Evolutionary conservation across 1,140 invertebrate species (phyloP), one percentile per base, ranked within the genome.

Genomic region (Penaeus vannamei): DNA sequence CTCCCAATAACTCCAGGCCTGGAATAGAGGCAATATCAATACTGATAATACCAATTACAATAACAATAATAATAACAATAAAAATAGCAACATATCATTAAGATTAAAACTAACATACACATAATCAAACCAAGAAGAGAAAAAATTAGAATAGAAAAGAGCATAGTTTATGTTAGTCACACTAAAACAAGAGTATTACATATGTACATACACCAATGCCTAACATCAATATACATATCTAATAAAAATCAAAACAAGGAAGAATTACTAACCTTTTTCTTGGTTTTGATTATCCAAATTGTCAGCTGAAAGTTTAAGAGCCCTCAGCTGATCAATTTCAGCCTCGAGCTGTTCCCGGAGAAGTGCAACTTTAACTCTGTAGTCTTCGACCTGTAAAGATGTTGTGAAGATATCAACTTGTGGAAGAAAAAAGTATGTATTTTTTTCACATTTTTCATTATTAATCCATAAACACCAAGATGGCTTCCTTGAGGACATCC

Each of bases 281-380:
- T 89, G 87, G 81, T 89, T 89, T 66, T 89, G 87, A 66, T 89
- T 89, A 60, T 89, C 87, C 20, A 89, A 69, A 69, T 84, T 89
- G 53, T 89, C 87, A 61, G 87, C 87, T 14, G 87, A 89, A 22
- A 89, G 82, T 42, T 89, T 89, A 32, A 89, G 80, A 66, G 81
- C 81, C 8, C 87, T 76, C 46, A 89, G 87, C 29, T 84, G 42
- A 82, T 89, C 87, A 42, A 89, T 89, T 66, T 89, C 87, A 1
- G 69, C 69, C 60, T 89, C 87, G 20, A 89, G 82, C 42, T 89
- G 87, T 72, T 89, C 87, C 59, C 87, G 82, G n/a, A 89, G 82
- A 61, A 89, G 69, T 23, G 87, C 80, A 12, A 89, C 87, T 32
- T 84, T 89, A 42, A 89, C 69, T 53, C 87, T 80, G 66, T 69